These are phyloP conservation scores for Excalfactoria chinensis DNA, from an alignment of 2,113 vertebrate species.

Conservation along the genomic window DNA sequence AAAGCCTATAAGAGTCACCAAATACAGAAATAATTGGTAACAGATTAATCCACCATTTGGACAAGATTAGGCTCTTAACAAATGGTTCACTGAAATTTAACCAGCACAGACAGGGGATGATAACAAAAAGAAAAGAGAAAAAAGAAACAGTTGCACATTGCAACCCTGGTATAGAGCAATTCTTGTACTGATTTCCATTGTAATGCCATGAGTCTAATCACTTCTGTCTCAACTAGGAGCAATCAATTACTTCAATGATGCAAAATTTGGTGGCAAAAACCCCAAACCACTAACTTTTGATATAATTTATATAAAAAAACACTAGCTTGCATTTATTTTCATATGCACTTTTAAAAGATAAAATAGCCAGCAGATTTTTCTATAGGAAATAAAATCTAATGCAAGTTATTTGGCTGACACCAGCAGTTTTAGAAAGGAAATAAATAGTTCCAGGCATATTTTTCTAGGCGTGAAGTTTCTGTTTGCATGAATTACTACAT, in stretches of 20 bases:
- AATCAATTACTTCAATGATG: not conserved
- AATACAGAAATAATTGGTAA: conserved; percentile 7
- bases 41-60: not conserved
- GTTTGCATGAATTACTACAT: not conserved
- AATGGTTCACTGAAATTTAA: not conserved
- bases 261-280: not conserved
- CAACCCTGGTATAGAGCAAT: not conserved
- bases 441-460: not conserved
- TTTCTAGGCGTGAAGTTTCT: not conserved
- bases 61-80: not conserved
- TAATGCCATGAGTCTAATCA: not conserved
- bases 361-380: not conserved
- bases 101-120: not conserved
- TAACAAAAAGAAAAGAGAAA: not conserved
- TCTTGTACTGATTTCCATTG: not conserved
- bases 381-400: not conserved
- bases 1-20: conserved; percentile 80
- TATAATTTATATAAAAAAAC: not conserved
- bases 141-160: not conserved
- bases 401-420: not conserved
- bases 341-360: fast-evolving
- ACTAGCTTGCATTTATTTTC: not conserved
- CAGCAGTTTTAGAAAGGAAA: not conserved
- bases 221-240: not conserved
- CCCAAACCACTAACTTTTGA: not conserved